A percentile compares a stretch with the other conserved stretches of the same genome.
phyloP scores from a whole-genome alignment of 2,888 invertebrate genomes.

The Sminthurides aquaticus region DNA sequence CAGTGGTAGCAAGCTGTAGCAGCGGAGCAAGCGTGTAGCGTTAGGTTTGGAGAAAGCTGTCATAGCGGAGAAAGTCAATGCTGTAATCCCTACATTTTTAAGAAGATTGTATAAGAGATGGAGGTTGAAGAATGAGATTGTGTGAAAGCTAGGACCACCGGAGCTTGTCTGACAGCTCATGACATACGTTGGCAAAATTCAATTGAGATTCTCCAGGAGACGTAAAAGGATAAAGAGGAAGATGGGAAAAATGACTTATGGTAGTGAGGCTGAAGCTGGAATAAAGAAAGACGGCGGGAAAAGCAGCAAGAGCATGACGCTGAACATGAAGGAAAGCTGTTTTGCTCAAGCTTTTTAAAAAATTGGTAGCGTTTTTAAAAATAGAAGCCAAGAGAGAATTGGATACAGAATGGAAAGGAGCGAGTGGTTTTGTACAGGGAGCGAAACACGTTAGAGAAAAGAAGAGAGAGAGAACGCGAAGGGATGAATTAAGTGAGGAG shows the following conservation, averaged over 20 bases:
- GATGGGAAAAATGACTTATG: neutral
- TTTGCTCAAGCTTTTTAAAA: neutral
- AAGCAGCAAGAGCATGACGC: neutral
- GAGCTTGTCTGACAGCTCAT: too few species aligned
- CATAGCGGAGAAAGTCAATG: neutral
- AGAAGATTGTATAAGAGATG: neutral
- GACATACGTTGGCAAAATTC: constrained; percentile 3
- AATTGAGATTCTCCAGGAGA: neutral
- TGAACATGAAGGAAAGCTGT: constrained; percentile 1
- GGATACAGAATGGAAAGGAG: neutral
- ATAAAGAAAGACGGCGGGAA: neutral
- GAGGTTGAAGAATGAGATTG: too few species aligned
- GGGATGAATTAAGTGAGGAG: neutral
- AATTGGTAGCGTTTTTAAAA: constrained; percentile 1
- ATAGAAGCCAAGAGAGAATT: neutral
- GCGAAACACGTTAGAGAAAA: neutral
- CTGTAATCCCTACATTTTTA: neutral
- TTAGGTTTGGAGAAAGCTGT: too few species aligned
- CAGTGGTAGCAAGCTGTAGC: too few species aligned
- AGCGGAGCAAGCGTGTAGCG: too few species aligned
- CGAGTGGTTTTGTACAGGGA: too few species aligned
- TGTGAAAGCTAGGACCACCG: too few species aligned
- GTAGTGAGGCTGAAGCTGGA: neutral
- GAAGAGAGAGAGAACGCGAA: neutral
- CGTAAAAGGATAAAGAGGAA: neutral